phyloP scores from a whole-genome alignment of 2,888 invertebrate genomes.

The Drosophila lutescens region DNA sequence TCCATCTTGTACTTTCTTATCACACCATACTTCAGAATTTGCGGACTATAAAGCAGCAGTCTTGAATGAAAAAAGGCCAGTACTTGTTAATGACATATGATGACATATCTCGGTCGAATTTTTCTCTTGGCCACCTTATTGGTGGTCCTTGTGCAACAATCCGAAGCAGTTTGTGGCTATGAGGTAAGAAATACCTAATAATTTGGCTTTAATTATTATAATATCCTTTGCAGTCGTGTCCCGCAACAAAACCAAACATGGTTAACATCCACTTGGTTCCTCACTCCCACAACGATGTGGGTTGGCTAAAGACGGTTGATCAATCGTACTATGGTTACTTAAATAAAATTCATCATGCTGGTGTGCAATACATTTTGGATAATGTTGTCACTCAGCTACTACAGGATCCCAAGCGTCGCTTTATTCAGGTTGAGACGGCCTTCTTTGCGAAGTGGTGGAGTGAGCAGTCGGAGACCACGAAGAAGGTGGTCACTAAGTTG shows the following conservation, averaged over 20 bases:
- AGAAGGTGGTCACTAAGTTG: constrained; percentile 87
- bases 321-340: constrained; percentile 95
- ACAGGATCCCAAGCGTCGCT: constrained; percentile 90
- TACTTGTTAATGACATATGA: constrained; percentile 4
- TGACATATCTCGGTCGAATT: constrained; percentile 1
- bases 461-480: constrained; percentile 87
- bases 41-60: constrained; percentile 22
- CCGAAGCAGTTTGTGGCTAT: constrained; percentile 57
- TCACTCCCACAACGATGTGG: constrained; percentile 97
- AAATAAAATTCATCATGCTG: constrained; percentile 89
- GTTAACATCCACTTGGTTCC: constrained; percentile 93
- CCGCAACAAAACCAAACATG: constrained; percentile 86
- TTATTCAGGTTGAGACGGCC: constrained; percentile 95
- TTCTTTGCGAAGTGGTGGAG: constrained; percentile 95
- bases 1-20: constrained; percentile 13
- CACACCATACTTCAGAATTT: background rate
- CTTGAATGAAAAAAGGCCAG: constrained; percentile 6
- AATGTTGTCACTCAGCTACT: constrained; percentile 91
- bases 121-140: constrained; percentile 30
- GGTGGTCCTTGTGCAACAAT: constrained; percentile 5
- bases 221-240: constrained; percentile 85
- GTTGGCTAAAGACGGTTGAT: constrained; percentile 97
- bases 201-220: too few relatives aligned
- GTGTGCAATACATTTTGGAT: constrained; percentile 96
- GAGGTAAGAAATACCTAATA: constrained; percentile 27